Evolutionary conservation across 2,797 vertebrate species (phyloP), one percentile per base, ranked within the genome.

Genomic region (Anniella stebbinsi): DNA sequence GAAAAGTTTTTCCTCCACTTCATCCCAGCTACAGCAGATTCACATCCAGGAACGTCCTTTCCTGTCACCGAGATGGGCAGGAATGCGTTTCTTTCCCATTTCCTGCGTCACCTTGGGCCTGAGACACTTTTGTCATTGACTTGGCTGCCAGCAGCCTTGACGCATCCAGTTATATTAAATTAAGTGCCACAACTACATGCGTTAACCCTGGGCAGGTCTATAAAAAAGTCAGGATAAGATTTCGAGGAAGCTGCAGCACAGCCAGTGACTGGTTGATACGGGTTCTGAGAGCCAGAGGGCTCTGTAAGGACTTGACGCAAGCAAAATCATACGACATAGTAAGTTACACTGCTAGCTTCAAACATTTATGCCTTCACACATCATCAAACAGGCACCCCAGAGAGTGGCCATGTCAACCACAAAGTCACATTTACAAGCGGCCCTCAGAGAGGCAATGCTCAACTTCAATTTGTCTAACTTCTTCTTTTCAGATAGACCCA

Each of bases 161-260:
- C 63, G 70, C 66, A 73, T 86, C 51, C 76, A 72, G 23, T 17
- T 51, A 15, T 48, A 81, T 80, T 81, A 80, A 72, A 82, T 75
- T 41, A 73, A 45, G 33, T 36, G 69, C 23, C 67, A 81, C n/a
- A 60, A 57, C 10, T 18, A n/a, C 67, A 81, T 41, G 48, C 23
- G 36, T 72, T 81, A 88, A 72, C 77, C 66, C 67, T 36, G 36
- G 21, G 25, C 67, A 63, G 51, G 33, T 80, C 25, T 69, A 18
- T 36, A 69, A 84, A 54, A 77, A n/a, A 21, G 60, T 23, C 72
- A 77, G 72, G 12, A 11, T 48, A 80, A 48, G 11, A 63, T 89
- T 89, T 86, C 30, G 21, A 86, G 76, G 75, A 60, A 89, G 45
- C 9, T 66, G 41, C 72, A 67, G 48, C n/a, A 81, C 41, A 73